Evolutionary conservation across 2,888 invertebrate species (phyloP).

Genomic region (Campoplex capitator): DNA sequence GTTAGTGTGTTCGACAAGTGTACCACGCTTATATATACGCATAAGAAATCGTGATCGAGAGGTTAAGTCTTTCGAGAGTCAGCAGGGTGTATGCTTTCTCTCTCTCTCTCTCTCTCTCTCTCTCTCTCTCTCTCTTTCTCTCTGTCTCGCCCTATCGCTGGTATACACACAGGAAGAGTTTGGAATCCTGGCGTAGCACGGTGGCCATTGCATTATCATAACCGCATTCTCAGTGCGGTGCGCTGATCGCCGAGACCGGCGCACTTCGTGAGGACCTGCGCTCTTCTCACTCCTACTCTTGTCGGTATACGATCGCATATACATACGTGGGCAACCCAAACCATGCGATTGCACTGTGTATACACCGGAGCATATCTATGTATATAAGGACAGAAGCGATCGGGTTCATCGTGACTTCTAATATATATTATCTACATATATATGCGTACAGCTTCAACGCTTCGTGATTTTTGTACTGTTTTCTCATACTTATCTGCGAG

Average conservation of each 20-base stretch:
- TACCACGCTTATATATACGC: constrained; percentile 57
- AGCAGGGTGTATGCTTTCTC: constrained; percentile 61
- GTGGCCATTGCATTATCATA: constrained; percentile 84
- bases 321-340: constrained; percentile 45
- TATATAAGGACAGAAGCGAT: constrained; percentile 30
- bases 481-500: background rate
- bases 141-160: constrained; percentile 54
- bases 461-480: background rate
- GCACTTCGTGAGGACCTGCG: constrained; percentile 63
- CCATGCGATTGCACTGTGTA: constrained; percentile 28
- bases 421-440: constrained; percentile 2
- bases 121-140: constrained; percentile 28
- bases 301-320: constrained; percentile 18
- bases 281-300: constrained; percentile 62
- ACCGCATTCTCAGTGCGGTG: constrained; percentile 82
- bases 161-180: constrained; percentile 68
- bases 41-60: constrained; percentile 68
- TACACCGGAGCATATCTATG: constrained; percentile 1
- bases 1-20: constrained; percentile 67
- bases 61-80: constrained; percentile 66
- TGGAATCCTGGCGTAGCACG: constrained; percentile 82
- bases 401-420: constrained; percentile 27
- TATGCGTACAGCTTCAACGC: background rate
- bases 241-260: constrained; percentile 60
- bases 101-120: constrained; percentile 29